Conservation (phyloP, 2,888 invertebrate genomes). For the Tenodera sinensis region DNA sequence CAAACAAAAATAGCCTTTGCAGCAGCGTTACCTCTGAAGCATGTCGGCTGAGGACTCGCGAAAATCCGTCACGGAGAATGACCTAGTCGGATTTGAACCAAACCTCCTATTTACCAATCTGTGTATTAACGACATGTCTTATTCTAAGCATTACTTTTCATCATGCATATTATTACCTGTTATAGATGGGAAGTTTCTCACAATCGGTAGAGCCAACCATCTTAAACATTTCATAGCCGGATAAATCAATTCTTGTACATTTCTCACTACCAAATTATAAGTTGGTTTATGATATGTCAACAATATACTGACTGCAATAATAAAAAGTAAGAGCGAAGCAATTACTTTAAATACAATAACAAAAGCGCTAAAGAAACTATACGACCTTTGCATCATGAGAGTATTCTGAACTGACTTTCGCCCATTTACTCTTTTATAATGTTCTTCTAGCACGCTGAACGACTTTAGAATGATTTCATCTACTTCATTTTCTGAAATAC, state of each 20-base stretch:
- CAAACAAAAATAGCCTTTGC: no score
- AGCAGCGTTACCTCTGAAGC: no score
- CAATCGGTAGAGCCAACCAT: constrained; percentile 70
- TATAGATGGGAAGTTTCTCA: constrained; percentile 67
- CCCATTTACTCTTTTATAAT: constrained; percentile 35
- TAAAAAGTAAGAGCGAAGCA: constrained; percentile 23
- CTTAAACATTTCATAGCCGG: constrained; percentile 72
- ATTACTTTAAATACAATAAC: constrained; percentile 27
- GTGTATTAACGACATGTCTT: no score
- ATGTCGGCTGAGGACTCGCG: no score
- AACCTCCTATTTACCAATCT: no score
- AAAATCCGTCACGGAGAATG: no score
- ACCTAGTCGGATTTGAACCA: no score
- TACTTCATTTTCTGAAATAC: constrained; percentile 61
- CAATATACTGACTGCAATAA: constrained; percentile 46
- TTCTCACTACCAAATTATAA: constrained; percentile 63
- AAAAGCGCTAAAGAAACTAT: background rate
- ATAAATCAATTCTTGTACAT: constrained; percentile 76
- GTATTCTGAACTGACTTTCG: background rate
- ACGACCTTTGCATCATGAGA: background rate
- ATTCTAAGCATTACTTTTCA: no score
- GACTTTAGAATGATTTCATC: constrained; percentile 57
- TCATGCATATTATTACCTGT: constrained; percentile 53
- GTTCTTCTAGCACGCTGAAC: constrained; percentile 45
- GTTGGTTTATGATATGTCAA: constrained; percentile 59